phyloP scores from a whole-genome alignment of 2,888 invertebrate species.

The Drosophila stalkeri region DNA sequence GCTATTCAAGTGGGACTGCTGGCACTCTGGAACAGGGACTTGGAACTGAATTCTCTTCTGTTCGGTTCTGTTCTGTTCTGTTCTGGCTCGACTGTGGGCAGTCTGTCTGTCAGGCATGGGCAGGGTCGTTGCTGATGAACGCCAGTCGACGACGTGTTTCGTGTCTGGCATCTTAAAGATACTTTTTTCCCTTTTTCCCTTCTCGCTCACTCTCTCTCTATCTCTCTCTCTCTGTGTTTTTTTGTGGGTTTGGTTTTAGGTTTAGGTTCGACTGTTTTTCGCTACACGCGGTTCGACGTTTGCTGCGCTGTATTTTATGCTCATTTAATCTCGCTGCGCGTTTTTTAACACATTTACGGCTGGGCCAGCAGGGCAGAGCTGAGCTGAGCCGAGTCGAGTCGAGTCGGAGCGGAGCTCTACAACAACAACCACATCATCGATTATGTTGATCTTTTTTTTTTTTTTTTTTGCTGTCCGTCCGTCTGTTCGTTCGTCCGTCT shows the following conservation, averaged over 20 bases:
- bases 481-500: constrained; percentile 9
- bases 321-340: constrained; percentile 78
- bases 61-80: too few species aligned
- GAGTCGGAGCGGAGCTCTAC: constrained; percentile 22
- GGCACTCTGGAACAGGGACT: constrained; percentile 24
- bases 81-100: constrained; percentile 46
- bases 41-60: not conserved
- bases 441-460: constrained; percentile 76
- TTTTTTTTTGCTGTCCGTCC: constrained; percentile 53
- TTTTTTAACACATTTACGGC: constrained; percentile 78
- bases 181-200: constrained; percentile 29
- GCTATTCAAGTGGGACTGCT: constrained; percentile 43
- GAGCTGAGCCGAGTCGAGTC: not conserved
- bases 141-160: constrained; percentile 66
- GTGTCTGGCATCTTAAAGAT: constrained; percentile 77
- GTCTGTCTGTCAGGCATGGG: constrained; percentile 62
- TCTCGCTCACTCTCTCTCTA: not conserved
- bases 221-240: not conserved
- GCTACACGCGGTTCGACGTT: constrained; percentile 53
- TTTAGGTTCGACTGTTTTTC: constrained; percentile 40
- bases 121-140: constrained; percentile 72
- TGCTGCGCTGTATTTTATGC: constrained; percentile 75
- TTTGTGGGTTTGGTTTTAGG: constrained; percentile 12
- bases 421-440: constrained; percentile 73
- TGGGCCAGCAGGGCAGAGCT: constrained; percentile 13